Conservation (phyloP, 2,113 vertebrate genomes). For the Paramisgurnus dabryanus region DNA sequence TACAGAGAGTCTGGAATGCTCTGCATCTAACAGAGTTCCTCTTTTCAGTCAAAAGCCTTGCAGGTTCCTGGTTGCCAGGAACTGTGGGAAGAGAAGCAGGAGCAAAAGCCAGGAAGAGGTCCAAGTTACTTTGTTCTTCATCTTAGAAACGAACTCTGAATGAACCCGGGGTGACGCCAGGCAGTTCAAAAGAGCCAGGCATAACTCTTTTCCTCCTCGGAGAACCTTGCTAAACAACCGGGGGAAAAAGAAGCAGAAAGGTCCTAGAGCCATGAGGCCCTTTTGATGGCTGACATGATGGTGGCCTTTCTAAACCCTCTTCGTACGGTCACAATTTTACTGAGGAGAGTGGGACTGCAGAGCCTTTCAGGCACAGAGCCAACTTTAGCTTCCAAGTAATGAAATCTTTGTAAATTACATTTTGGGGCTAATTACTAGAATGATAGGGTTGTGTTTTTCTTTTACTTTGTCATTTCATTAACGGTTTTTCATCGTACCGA, state of each 20-base stretch:
- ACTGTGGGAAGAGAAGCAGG: conserved; percentile 68
- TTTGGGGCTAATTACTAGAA: conserved; percentile 64
- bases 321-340: conserved; percentile 59
- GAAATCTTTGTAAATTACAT: conserved; percentile 65
- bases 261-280: conserved; percentile 63
- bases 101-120: conserved; percentile 88
- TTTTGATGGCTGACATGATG: conserved; percentile 1
- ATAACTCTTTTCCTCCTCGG: conserved; percentile 73
- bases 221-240: conserved; percentile 45
- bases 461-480: conserved; percentile 53
- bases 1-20: conserved; percentile 26
- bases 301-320: conserved; percentile 48
- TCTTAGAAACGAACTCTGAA: conserved; percentile 94
- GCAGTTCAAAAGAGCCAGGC: conserved; percentile 76
- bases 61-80: conserved; percentile 68
- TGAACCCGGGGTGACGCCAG: conserved; percentile 86
- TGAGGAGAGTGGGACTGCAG: conserved; percentile 55
- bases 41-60: conserved; percentile 46
- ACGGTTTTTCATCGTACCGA: conserved; percentile 23
- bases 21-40: neutral
- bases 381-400: conserved; percentile 69
- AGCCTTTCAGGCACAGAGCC: conserved; percentile 67
- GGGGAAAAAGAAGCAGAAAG: conserved; percentile 41
- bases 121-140: conserved; percentile 94
- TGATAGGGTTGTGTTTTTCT: conserved; percentile 41